Conservation (phyloP, 2,888 invertebrate species). For the Brassicogethes aeneus region DNA sequence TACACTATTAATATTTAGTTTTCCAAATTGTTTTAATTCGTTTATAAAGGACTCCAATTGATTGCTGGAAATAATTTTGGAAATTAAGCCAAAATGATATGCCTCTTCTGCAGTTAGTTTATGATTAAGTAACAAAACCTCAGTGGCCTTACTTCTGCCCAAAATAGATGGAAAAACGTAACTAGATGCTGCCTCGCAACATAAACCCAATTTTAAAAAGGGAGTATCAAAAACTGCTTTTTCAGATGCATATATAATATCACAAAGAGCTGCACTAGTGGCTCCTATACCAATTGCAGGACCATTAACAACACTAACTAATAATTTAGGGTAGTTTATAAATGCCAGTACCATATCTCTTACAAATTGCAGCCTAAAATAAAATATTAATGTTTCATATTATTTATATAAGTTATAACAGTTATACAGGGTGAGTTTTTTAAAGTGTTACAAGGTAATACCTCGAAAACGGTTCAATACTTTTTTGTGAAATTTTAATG, state of each 20-base stretch:
- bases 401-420: too few relatives aligned
- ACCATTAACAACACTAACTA: constrained; percentile 86
- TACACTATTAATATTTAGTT: constrained; percentile 51
- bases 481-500: too few relatives aligned
- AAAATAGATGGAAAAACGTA: constrained; percentile 76
- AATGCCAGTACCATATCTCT: constrained; percentile 59
- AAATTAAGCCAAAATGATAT: constrained; percentile 64
- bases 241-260: constrained; percentile 82
- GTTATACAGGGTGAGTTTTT: too few relatives aligned
- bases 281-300: constrained; percentile 88
- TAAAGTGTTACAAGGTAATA: background rate
- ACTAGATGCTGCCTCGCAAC: constrained; percentile 85
- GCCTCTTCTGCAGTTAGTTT: constrained; percentile 77
- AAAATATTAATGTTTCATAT: background rate
- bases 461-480: too few relatives aligned
- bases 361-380: constrained; percentile 10
- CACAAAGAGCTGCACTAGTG: constrained; percentile 78
- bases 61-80: constrained; percentile 61
- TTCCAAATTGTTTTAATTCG: constrained; percentile 52
- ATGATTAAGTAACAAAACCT: constrained; percentile 51
- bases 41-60: constrained; percentile 46
- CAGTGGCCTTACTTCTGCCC: constrained; percentile 65
- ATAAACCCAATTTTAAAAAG: constrained; percentile 74
- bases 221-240: constrained; percentile 82
- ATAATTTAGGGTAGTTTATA: constrained; percentile 79